Evolutionary conservation across 2,888 invertebrate genomes (phyloP), one percentile per base, ranked within the genome.

Genomic region (Synergus umbraculus): DNA sequence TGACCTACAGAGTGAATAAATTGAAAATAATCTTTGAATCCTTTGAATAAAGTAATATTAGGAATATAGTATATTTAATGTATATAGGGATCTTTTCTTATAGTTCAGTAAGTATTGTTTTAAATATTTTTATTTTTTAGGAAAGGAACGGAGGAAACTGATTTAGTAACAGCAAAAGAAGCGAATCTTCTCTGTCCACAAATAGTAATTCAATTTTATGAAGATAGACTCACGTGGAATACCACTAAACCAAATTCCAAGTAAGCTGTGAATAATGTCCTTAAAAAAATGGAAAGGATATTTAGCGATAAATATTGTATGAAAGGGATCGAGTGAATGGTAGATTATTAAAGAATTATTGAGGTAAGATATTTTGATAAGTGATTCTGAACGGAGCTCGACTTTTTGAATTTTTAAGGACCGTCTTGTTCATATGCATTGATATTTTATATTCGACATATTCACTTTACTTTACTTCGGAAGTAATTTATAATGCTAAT

Each of bases 181-280:
- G 96, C 95, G 1, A 95, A 96, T 89, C 90, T 94, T 0, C 93
- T 94, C 84, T 95, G 95, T 88, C 95, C 95, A 0, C 95, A 95
- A 90, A 94, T 95, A 79, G 95, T 96, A 5, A 95, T 96, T 82
- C 94, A 92, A 85, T 96, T 95, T 91, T 96, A 96, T 87, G 95
- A 96, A 88, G 95, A 95, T 87, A 92, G 98, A 85, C 94, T 98
- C 18, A 97, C 97, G 15, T 98, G 98, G 98, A 97, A 97, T 90
- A 95, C 95, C n/a, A 95, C 94, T 77, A 93, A 93, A 85, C 89
- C 90, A 15, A 86, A 85, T 73, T 9, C 82, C 13, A 88, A 86
- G 66, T 87, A 78, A 82, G 44, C 65, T 77, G 22, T 73, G 15
- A 78, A 46, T 46, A 49, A 29, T 29, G 22, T 10, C 22, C 49